Evolutionary conservation across 1,140 invertebrate genomes (phyloP).

Genomic region (Caerostris extrusa): DNA sequence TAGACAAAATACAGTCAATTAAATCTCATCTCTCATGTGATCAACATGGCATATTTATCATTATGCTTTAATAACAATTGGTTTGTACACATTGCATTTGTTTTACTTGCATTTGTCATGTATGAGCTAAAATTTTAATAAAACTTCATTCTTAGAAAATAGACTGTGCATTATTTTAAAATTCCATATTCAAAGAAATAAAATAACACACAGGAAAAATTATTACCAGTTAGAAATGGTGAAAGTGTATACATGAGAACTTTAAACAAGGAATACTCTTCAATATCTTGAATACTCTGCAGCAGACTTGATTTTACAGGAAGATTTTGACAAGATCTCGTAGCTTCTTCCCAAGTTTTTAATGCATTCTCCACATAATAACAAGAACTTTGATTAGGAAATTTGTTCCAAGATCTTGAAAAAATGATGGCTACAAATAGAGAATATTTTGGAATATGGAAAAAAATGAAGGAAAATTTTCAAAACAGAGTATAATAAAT

Average conservation of each 20-base stretch:
- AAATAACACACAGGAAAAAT: background rate
- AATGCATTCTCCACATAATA: background rate
- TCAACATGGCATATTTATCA: no score
- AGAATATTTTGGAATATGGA: background rate
- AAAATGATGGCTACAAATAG: background rate
- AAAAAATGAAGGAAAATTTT: background rate
- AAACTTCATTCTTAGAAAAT: background rate
- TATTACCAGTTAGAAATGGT: background rate
- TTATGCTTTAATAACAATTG: no score
- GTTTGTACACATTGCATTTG: no score
- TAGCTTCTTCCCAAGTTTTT: constrained; percentile 5
- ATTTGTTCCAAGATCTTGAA: background rate
- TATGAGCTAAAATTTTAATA: background rate
- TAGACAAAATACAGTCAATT: no score
- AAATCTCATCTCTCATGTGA: no score
- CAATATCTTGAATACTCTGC: background rate
- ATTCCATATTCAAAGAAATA: background rate
- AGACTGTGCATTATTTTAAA: background rate
- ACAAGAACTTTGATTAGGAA: constrained; percentile 20
- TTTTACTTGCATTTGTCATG: background rate
- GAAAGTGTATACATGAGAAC: background rate
- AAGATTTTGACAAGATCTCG: background rate
- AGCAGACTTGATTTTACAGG: constrained; percentile 1
- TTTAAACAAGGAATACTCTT: constrained; percentile 1
- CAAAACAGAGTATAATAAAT: background rate